phyloP scores from a whole-genome alignment of 2,113 vertebrate species.

The Xyrauchen texanus region DNA sequence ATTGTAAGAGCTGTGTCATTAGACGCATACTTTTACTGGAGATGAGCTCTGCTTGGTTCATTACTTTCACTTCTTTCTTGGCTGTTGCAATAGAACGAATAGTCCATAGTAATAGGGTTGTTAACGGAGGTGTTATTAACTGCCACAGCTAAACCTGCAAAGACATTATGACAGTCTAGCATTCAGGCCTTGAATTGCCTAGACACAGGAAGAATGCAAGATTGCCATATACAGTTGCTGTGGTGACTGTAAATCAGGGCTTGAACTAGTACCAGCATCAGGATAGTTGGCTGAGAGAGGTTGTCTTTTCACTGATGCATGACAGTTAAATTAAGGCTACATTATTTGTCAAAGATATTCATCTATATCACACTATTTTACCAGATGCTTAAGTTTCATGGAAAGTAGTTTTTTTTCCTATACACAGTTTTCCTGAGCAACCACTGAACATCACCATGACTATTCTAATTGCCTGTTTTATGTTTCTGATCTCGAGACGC shows the following conservation, averaged over 20 bases:
- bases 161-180: constrained; percentile 33
- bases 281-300: too few relatives aligned
- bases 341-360: neutral
- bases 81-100: constrained; percentile 22
- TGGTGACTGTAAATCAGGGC: constrained; percentile 44
- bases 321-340: neutral
- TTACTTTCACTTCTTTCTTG: constrained; percentile 15
- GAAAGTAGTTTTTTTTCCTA: constrained; percentile 53
- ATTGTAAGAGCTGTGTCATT: neutral
- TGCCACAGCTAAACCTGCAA: constrained; percentile 33
- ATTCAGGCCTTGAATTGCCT: constrained; percentile 31
- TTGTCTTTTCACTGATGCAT: neutral
- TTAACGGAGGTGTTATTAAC: constrained; percentile 10
- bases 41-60: neutral
- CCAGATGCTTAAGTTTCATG: constrained; percentile 63
- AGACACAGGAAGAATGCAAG: constrained; percentile 23
- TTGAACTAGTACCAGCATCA: neutral
- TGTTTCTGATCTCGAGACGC: too few relatives aligned
- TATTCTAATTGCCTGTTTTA: too few relatives aligned
- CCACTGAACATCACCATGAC: too few relatives aligned
- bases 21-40: constrained; percentile 1
- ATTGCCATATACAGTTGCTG: constrained; percentile 35
- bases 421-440: neutral
- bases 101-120: neutral
- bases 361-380: constrained; percentile 49